Percentiles rank a stretch among this genome's conserved stretches.
Evolutionary conservation across 2,888 invertebrate genomes (phyloP).

Genomic region (Clunio marinus): DNA sequence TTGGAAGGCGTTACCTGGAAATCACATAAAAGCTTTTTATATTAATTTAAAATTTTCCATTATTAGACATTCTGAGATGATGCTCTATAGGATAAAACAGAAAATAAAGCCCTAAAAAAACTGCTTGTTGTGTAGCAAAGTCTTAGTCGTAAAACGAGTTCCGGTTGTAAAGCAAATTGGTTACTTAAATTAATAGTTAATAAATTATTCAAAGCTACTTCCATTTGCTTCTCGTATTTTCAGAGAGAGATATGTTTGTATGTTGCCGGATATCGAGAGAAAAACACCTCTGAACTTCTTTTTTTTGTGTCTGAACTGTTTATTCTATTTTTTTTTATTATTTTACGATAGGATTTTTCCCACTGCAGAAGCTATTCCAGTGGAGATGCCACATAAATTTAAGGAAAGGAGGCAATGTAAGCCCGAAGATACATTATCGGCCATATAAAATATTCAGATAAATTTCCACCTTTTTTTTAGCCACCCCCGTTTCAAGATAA

Average conservation of each 20-base stretch:
- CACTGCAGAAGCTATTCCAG: neutral
- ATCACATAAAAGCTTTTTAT: neutral
- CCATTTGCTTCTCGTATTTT: neutral
- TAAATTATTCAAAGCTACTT: conserved; percentile 33
- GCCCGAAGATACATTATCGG: conserved; percentile 25
- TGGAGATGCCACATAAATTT: conserved; percentile 30
- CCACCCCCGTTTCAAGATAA: no score
- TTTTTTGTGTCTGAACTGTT: neutral
- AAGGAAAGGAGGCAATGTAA: neutral
- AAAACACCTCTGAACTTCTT: neutral
- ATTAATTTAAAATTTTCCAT: neutral
- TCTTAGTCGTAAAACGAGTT: no score
- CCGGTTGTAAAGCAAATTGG: conserved; percentile 31
- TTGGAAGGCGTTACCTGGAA: neutral
- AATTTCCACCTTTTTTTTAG: conserved; percentile 32
- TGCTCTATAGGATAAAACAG: no score
- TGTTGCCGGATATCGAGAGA: no score
- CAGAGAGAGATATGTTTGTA: neutral
- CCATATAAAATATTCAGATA: conserved; percentile 38
- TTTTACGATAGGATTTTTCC: conserved; percentile 19
- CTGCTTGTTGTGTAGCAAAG: no score
- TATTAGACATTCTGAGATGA: neutral
- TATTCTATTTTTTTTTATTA: conserved; percentile 19
- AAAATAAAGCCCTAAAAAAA: no score
- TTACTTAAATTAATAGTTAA: conserved; percentile 36